Base-by-base conservation (phyloP, 2,888 invertebrate species). In the Neoascia interrupta region DNA sequence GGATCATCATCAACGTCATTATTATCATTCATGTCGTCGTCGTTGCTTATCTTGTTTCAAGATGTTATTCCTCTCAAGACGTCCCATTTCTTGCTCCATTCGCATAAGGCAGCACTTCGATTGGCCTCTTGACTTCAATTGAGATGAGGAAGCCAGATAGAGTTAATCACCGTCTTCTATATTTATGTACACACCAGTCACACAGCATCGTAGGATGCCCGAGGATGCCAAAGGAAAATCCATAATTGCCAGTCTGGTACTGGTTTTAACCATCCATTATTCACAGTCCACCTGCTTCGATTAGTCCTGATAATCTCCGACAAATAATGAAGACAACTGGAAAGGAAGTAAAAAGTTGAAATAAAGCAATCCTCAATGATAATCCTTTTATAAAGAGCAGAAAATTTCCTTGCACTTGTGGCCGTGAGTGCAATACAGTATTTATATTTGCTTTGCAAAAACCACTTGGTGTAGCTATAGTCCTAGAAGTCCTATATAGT, bases 111-210 rank as follows among this genome's bases (percentile, higher is more conserved):
- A 68, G 53, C 41, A 61, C 41, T 39, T 34, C 13, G 41, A 54
- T 61, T 60, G 23, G 23, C 45, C 63, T 45, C 70, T 76, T 58
- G 63, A 76, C 70, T 58, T 45, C 23, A 75, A 70, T 70, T 56
- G 43, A 53, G 70, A 70, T 69, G 28, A 68, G 39, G 41, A 61
- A 58, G 21, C 36, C 11, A 58, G 26, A 73, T 56, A 10, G 51
- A 56, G 56, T 41, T 66, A 73, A 73, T 73, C 34, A 49, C 21
- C 45, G 53, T 31, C 13, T 18, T 45, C 16, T 37, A 34, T 58
- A 66, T 58, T 58, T 45, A 61, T 26, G 34, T 23, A 28, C 36
- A 41, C 34, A 51, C 21, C 36, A 45, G 4, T 31, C 13, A 1
- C 18, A 31, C 13, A 47, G 15, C n/a, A n/a, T n/a, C n/a, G n/a